These are phyloP conservation scores for Columba livia DNA, from an alignment of 2,113 vertebrate species.

Conservation along the genomic window DNA sequence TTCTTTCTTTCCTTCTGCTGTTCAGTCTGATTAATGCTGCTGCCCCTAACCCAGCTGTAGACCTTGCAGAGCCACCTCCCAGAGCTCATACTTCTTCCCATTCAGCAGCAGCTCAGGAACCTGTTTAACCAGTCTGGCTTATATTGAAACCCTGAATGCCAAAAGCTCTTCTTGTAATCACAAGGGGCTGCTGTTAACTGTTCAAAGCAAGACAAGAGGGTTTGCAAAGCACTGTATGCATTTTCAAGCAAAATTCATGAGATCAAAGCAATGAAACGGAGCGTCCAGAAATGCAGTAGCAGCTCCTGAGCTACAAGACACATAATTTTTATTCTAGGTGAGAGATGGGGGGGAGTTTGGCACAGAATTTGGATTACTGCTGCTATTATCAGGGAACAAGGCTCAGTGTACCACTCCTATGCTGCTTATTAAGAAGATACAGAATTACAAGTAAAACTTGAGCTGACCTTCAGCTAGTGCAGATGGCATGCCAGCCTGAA, in stretches of 20 bases:
- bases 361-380: neutral
- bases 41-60: neutral
- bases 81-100: no score
- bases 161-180: fast-evolving
- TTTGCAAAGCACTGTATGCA: neutral
- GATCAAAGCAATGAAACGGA: neutral
- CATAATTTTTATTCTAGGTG: neutral
- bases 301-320: neutral
- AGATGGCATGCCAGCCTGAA: conserved; percentile 26
- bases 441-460: neutral
- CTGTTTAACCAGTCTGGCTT: neutral
- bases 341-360: neutral
- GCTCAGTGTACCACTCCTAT: fast-evolving
- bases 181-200: neutral
- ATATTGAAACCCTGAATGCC: fast-evolving
- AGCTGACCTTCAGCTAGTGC: neutral
- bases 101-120: fast-evolving
- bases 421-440: neutral
- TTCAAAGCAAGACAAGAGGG: fast-evolving
- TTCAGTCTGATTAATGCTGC: neutral
- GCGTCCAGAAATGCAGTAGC: neutral
- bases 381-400: neutral
- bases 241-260: neutral
- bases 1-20: neutral
- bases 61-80: neutral